Percentiles rank a stretch among this genome's conserved stretches.
These are phyloP conservation scores for Caenorhabditis brenneri DNA, from an alignment of 1,140 invertebrate species.

Conservation along the genomic window DNA sequence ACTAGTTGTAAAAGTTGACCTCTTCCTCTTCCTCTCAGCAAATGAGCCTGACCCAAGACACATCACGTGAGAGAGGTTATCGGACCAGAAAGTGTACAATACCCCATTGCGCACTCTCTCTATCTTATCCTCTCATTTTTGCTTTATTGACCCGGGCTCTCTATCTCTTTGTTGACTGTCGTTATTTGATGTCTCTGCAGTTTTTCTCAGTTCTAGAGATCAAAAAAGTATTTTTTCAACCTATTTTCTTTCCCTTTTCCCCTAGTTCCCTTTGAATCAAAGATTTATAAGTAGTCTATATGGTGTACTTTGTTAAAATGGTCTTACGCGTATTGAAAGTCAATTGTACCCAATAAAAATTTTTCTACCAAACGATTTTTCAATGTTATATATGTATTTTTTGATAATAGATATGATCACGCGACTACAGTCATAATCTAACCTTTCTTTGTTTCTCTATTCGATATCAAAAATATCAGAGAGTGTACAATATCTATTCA, in stretches of 20 bases:
- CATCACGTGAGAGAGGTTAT: not conserved
- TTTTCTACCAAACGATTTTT: not conserved
- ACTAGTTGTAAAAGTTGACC: conserved; percentile 11
- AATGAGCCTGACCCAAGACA: conserved; percentile 35
- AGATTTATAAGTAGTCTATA: not conserved
- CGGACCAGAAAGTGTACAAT: not conserved
- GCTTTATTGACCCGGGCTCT: conserved; percentile 36
- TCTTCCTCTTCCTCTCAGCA: not conserved
- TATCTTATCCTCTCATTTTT: not conserved
- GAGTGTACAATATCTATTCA: not conserved
- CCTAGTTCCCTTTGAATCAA: not conserved
- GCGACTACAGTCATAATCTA: not conserved
- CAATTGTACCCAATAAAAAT: not conserved
- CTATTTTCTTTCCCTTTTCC: too few species aligned
- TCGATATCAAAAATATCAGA: not conserved
- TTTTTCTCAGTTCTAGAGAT: conserved; percentile 33
- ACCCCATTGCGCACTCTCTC: not conserved
- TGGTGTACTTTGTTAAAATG: conserved; percentile 20
- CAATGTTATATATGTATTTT: not conserved
- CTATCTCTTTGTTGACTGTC: not conserved
- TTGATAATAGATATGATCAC: not conserved
- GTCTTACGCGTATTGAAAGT: conserved; percentile 33
- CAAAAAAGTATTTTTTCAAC: conserved; percentile 17
- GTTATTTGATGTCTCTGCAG: conserved; percentile 24
- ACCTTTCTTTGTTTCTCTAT: not conserved